Evolutionary conservation across 2,113 vertebrate genomes (phyloP).

Genomic region (Isichthys henryi): DNA sequence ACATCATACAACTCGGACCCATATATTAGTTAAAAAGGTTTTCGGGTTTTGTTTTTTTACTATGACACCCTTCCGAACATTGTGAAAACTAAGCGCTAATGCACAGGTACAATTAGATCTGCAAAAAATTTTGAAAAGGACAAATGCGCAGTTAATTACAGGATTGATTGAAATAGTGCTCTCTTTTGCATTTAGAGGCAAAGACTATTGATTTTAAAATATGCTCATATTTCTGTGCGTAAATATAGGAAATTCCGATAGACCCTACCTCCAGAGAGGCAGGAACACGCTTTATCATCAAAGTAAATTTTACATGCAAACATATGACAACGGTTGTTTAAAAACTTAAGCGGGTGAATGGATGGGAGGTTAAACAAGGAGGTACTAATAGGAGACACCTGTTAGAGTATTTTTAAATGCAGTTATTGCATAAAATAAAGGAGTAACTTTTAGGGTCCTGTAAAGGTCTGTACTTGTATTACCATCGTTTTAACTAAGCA

Average conservation of each 20-base stretch:
- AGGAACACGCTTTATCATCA: neutral
- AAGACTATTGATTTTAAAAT: neutral
- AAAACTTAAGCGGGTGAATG: neutral
- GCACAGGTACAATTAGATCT: neutral
- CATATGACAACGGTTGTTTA: neutral
- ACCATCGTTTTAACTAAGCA: neutral
- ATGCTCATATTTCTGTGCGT: neutral
- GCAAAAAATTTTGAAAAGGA: neutral
- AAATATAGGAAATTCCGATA: neutral
- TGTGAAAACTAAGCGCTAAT: neutral
- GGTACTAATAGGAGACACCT: neutral
- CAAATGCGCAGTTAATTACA: neutral
- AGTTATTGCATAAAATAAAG: neutral
- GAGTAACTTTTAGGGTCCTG: neutral
- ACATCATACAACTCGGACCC: too few species aligned
- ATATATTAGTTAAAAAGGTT: neutral
- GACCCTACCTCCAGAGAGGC: neutral
- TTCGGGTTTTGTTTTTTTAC: neutral
- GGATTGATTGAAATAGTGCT: neutral
- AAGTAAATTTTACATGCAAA: neutral
- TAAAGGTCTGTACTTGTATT: neutral
- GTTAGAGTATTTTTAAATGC: neutral
- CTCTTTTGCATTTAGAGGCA: neutral
- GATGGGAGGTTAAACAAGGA: neutral
- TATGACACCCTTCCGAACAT: neutral